A percentile compares a stretch with the other conserved stretches of the same genome.
Conservation (phyloP, 2,113 vertebrate genomes). For the Tor tambroides region DNA sequence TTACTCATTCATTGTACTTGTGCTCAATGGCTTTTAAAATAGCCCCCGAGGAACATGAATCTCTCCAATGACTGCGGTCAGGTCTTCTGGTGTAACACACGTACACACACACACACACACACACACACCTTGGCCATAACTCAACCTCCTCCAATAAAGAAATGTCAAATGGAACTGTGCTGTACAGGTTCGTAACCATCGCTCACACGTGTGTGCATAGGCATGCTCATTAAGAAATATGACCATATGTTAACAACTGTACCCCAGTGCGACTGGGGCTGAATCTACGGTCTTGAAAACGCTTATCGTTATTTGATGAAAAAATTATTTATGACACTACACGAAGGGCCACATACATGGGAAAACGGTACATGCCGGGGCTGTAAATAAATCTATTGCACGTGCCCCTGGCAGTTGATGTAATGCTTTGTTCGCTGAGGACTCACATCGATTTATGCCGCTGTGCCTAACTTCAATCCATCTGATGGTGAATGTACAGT, state of each 20-base stretch:
- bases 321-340: conserved; percentile 19
- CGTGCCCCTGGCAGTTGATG: conserved; percentile 3
- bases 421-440: conserved; percentile 20
- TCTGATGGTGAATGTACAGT: conserved; percentile 5
- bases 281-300: background rate
- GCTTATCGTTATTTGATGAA: background rate
- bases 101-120: conserved; percentile 57
- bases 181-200: background rate
- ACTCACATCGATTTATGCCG: conserved; percentile 37
- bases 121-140: conserved; percentile 48
- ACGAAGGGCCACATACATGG: background rate
- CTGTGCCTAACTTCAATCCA: conserved; percentile 20
- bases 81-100: conserved; percentile 69
- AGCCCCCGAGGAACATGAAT: conserved; percentile 55
- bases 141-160: conserved; percentile 18
- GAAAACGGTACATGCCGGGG: background rate
- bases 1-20: conserved; percentile 68
- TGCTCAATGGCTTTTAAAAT: conserved; percentile 58
- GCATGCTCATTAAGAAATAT: conserved; percentile 2
- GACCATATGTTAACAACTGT: conserved; percentile 5
- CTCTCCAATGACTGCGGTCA: conserved; percentile 48
- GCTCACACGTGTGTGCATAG: background rate
- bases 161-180: conserved; percentile 18
- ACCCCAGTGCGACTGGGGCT: background rate
- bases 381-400: conserved; percentile 25